These are phyloP conservation scores for Myopa tessellatipennis DNA, from an alignment of 2,888 invertebrate species.

Conservation along the genomic window DNA sequence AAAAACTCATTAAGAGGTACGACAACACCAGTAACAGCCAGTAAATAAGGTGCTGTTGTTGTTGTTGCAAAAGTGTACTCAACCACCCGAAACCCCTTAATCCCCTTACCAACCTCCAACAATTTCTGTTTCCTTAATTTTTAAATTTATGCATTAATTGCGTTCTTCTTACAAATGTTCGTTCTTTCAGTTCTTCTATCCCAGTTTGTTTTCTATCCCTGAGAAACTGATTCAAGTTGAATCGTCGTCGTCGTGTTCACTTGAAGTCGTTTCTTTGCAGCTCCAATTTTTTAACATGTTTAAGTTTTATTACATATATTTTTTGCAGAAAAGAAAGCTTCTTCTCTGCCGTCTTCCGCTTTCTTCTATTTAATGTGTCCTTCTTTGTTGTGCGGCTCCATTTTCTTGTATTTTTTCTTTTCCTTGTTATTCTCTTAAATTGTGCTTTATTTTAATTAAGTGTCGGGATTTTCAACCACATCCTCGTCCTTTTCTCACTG, in stretches of 20 bases:
- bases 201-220: not conserved
- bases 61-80: constrained; percentile 3
- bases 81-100: constrained; percentile 25
- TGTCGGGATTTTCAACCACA: too few species aligned
- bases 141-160: constrained; percentile 25
- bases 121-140: constrained; percentile 23
- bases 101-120: constrained; percentile 40
- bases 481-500: too few species aligned
- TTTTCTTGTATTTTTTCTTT: not conserved
- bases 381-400: not conserved
- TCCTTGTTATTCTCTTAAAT: not conserved
- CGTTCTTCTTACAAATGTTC: not conserved
- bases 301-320: constrained; percentile 14
- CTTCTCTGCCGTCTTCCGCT: not conserved
- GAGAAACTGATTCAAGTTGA: not conserved
- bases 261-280: not conserved
- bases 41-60: not conserved
- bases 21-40: constrained; percentile 10
- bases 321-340: not conserved
- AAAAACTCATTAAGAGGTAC: constrained; percentile 41
- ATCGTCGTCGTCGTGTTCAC: not conserved
- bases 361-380: not conserved
- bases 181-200: not conserved
- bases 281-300: not conserved
- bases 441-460: too few species aligned